A percentile compares a stretch with the other conserved stretches of the same genome.
phyloP scores from a whole-genome alignment of 1,140 invertebrate genomes.

The Pectinophora gossypiella region DNA sequence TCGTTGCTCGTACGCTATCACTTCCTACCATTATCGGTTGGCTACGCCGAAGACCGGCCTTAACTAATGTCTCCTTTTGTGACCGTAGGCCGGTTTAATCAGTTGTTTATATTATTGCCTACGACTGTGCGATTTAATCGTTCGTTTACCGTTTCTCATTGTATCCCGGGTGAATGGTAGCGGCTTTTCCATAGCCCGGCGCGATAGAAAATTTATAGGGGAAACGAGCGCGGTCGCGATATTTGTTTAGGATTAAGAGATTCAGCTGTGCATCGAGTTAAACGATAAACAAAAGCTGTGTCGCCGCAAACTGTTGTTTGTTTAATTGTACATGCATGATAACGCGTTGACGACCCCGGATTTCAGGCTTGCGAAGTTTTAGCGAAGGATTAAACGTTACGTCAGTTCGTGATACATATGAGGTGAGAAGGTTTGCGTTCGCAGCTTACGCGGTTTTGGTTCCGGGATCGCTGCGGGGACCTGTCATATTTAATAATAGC shows the following conservation, averaged over 20 bases:
- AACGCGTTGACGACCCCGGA: conserved; percentile 37
- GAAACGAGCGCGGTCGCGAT: conserved; percentile 27
- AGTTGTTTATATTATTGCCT: conserved; percentile 68
- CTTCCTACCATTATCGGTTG: conserved; percentile 58
- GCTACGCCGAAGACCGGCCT: conserved; percentile 39
- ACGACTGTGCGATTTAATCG: conserved; percentile 57
- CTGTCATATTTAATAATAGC: too few relatives aligned
- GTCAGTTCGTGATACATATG: conserved; percentile 19
- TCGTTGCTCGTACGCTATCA: conserved; percentile 35
- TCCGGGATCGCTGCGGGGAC: too few relatives aligned
- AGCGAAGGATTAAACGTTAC: conserved; percentile 21
- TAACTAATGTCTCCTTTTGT: conserved; percentile 71
- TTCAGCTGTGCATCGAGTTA: conserved; percentile 50
- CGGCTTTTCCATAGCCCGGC: conserved; percentile 30
- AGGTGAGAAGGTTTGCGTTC: conserved; percentile 17
- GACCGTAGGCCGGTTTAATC: conserved; percentile 55
- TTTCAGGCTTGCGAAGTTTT: conserved; percentile 22
- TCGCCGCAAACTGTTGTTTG: conserved; percentile 57
- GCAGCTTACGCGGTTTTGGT: conserved; percentile 11
- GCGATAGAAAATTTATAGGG: conserved; percentile 48
- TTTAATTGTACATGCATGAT: conserved; percentile 59
- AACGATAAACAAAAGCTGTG: conserved; percentile 28
- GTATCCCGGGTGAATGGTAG: conserved; percentile 36
- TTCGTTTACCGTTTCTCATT: conserved; percentile 61
- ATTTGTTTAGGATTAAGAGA: conserved; percentile 69